These are phyloP conservation scores for Andrena marginata DNA, from an alignment of 2,888 invertebrate genomes.

Conservation along the genomic window DNA sequence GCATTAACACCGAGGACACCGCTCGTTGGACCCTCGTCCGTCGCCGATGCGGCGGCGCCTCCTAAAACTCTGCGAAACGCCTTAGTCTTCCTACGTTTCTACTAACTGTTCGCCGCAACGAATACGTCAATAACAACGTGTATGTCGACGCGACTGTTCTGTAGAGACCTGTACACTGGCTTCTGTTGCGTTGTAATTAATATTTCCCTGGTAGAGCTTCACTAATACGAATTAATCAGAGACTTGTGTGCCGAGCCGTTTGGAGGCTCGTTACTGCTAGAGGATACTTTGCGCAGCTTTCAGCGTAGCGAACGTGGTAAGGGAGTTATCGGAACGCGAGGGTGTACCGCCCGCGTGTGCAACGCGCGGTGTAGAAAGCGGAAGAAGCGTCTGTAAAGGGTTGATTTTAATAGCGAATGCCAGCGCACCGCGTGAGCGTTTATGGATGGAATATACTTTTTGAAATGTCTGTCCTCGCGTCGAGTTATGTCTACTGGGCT, in stretches of 20 bases:
- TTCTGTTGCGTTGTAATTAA: constrained; percentile 56
- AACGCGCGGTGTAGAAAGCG: no score
- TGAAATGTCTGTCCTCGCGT: no score
- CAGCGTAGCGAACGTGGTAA: background rate
- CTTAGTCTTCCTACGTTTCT: background rate
- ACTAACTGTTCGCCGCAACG: constrained; percentile 16
- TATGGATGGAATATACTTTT: no score
- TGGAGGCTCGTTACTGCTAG: background rate
- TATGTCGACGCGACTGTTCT: background rate
- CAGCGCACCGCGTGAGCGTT: no score
- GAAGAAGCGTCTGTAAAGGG: no score
- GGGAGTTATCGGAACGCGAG: background rate
- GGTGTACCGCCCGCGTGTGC: background rate
- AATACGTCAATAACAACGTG: constrained; percentile 33
- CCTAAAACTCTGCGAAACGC: background rate
- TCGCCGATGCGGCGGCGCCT: background rate
- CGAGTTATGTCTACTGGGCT: no score
- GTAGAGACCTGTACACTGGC: background rate
- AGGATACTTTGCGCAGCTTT: background rate
- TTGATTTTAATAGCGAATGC: no score
- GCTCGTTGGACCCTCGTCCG: background rate
- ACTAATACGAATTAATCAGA: constrained; percentile 53
- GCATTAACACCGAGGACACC: background rate
- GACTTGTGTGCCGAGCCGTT: background rate
- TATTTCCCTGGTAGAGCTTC: constrained; percentile 51